Base-by-base conservation (phyloP, 2,888 invertebrate species). In the Branchellion lobata region DNA sequence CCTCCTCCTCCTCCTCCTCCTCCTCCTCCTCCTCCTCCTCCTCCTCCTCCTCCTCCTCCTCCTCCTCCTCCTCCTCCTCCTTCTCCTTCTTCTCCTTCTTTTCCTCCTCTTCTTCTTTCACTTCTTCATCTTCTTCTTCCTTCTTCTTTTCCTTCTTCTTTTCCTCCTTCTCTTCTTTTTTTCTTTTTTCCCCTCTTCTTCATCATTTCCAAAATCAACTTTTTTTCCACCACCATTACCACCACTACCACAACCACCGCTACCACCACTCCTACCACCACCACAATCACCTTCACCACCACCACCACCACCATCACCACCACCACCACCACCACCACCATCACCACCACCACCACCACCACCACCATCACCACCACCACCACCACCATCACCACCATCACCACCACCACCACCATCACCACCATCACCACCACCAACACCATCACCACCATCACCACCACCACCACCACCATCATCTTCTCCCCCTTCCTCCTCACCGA, bases 201-300 rank as follows among this genome's bases (percentile, higher is more conserved):
- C 5, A 5, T 40, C 5, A 5, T 40, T 8, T 14, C 14, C 5
- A 5, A 8, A 40, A 21, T 24, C 1, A 5, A 24, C n/a, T n/a
- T 73, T 24, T n/a, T 21, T 36, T 34, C 27, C 2, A 65, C 65
- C 18, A 65, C 65, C 18, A 65, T 29, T 65, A 65, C 72, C 24
- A 72, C 72, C 24, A 72, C 72, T 72, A 72, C 72, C 24, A 72
- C 72, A 14, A 72, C 72, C 24, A 72, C 72, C 31, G 24, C 72
- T 72, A 72, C 72, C 24, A 72, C 72, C 24, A 72, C 72, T 72
- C 3, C 72, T 72, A 72, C 72, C 24, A 72, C 72, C 24, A 72
- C 72, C 24, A 72, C 72, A 14, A 72, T 27, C 24, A 72, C 72
- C 24, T 14, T 27, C 24, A 72, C 72, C 24, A 72, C 72, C 24